Evolutionary conservation across 2,113 vertebrate species (phyloP).

Genomic region (Barbus barbus): DNA sequence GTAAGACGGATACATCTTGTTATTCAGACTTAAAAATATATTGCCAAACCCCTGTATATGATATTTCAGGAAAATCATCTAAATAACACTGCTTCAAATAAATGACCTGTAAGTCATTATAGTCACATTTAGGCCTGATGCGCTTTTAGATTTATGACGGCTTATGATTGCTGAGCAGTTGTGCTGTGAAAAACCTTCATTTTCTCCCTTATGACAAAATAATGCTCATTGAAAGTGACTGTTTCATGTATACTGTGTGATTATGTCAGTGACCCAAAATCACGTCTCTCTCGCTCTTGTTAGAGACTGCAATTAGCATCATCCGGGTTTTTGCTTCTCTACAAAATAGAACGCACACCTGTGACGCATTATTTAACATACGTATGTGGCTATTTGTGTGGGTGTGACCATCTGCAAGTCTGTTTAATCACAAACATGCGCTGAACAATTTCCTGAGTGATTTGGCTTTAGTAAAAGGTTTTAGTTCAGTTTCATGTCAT

Average conservation of each 20-base stretch:
- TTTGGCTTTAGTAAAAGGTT: neutral
- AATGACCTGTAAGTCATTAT: neutral
- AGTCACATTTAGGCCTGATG: neutral
- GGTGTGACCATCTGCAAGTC: conserved; percentile 6
- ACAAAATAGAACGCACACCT: neutral
- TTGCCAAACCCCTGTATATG: neutral
- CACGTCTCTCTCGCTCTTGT: neutral
- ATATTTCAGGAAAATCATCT: neutral
- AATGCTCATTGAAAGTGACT: neutral
- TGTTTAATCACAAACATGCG: neutral
- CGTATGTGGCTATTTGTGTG: neutral
- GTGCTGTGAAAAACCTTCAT: neutral
- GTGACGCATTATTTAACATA: neutral
- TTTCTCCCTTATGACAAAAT: neutral
- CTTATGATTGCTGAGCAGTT: neutral
- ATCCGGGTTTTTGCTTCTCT: neutral
- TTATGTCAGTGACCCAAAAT: conserved; percentile 12
- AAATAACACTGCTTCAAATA: neutral
- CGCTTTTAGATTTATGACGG: neutral
- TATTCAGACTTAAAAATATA: neutral
- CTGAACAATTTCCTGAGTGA: neutral
- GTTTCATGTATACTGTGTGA: conserved; percentile 20
- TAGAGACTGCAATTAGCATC: neutral
- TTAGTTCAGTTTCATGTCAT: neutral
- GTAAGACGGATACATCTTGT: neutral